Evolutionary conservation across 2,888 invertebrate species (phyloP), one percentile per base, ranked within the genome.

Genomic region (Augochlorella aurata): DNA sequence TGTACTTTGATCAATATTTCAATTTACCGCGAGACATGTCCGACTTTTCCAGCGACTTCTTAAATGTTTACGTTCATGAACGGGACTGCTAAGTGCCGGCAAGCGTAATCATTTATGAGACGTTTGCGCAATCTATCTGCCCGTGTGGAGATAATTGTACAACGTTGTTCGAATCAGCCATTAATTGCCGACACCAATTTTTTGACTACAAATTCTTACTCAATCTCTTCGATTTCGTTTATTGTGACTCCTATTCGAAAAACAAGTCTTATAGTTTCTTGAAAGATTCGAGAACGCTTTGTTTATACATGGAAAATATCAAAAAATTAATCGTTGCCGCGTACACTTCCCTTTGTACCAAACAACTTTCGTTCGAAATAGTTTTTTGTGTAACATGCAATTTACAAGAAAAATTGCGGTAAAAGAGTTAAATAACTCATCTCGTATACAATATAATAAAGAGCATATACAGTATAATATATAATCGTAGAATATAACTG

Each of bases 1-100:
- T 65, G 38, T 65, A 65, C 65, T 65, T 65, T 65, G 44, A 65
- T 65, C 44, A 65, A 44, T 65, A 65, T n/a, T n/a, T n/a, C 44
- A n/a, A 65, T 65, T 65, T 44, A 44, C 44, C n/a, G 2, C 44
- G 12, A 12, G 44, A 12, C 65, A 65, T n/a, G 65, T 65, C 44
- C n/a, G 65, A 65, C 38, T 65, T n/a, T 18, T 44, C 38, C 44
- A 9, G 44, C 18, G 65, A 65, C 44, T 44, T 44, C 38, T 44
- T 10, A 38, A 44, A 65, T 65, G 44, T 44, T 65, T 45, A 65
- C n/a, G 44, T n/a, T 12, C 18, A 29, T 29, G 29, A 2, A 58
- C 24, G 58, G 16, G 24, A 16, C 58, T 5, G 7, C 38, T 58
- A 58, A 58, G 58, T 21, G 24, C 14, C 58, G 58, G 24, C 58